Percentiles rank a stretch among this genome's conserved stretches.
Evolutionary conservation across 2,888 invertebrate genomes (phyloP).

Genomic region (Drosophila planitibia): DNA sequence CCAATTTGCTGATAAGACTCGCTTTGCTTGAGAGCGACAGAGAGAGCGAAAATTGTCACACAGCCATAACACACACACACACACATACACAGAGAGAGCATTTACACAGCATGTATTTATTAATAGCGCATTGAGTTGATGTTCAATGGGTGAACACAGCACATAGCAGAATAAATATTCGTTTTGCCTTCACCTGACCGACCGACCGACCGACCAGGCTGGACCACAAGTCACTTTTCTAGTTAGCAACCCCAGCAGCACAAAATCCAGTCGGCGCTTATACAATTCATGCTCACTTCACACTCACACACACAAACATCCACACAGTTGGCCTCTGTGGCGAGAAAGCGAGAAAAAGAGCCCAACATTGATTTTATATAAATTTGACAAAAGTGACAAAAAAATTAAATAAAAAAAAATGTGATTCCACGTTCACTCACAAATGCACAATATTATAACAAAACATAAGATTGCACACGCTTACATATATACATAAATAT

Average conservation of each 20-base stretch:
- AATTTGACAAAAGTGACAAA: constrained; percentile 43
- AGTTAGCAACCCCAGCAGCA: constrained; percentile 40
- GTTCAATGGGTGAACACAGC: constrained; percentile 2
- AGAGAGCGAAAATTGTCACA: not conserved
- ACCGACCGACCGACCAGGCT: constrained; percentile 16
- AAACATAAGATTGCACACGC: constrained; percentile 19
- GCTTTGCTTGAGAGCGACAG: not conserved
- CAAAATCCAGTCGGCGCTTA: constrained; percentile 25
- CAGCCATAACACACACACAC: not conserved
- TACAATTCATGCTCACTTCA: constrained; percentile 27
- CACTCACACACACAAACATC: not conserved
- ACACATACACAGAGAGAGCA: constrained; percentile 1
- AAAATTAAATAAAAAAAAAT: not conserved
- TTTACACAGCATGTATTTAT: constrained; percentile 40
- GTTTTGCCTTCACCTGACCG: not conserved
- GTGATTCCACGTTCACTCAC: constrained; percentile 63
- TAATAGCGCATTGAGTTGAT: constrained; percentile 29
- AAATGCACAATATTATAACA: constrained; percentile 38
- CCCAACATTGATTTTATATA: constrained; percentile 72
- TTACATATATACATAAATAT: not conserved
- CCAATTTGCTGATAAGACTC: constrained; percentile 28
- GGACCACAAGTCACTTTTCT: constrained; percentile 37
- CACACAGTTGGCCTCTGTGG: constrained; percentile 10
- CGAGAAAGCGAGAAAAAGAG: constrained; percentile 51
- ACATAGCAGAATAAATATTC: constrained; percentile 4